These are phyloP conservation scores for Hetaerina americana DNA, from an alignment of 1,140 invertebrate species.

Conservation along the genomic window DNA sequence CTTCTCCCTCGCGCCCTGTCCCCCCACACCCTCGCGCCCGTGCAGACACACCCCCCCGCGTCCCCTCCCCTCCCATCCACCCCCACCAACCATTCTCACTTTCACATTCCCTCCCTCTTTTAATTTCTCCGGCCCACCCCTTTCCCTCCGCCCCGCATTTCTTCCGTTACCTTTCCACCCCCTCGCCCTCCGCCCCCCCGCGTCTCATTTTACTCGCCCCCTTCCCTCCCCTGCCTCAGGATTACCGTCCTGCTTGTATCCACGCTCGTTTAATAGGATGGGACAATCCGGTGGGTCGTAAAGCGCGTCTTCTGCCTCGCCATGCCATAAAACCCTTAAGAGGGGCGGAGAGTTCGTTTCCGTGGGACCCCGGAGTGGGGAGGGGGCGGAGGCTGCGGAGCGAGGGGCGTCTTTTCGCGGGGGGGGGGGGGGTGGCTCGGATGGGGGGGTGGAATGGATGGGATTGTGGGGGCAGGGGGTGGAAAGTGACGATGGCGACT, in stretches of 20 bases:
- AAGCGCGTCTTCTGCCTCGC: neutral
- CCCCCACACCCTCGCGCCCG: too few species aligned
- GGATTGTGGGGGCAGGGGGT: neutral
- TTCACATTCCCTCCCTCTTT: neutral
- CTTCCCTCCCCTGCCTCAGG: neutral
- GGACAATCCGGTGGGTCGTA: neutral
- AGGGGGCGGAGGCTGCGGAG: neutral
- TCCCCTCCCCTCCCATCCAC: neutral
- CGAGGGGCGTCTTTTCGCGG: neutral
- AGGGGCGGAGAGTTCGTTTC: neutral
- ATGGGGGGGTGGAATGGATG: neutral
- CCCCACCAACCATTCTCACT: neutral
- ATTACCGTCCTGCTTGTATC: neutral
- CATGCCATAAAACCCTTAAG: neutral
- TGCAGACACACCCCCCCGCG: neutral
- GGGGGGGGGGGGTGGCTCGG: neutral
- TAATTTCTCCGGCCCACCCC: neutral
- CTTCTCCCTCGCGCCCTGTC: too few species aligned
- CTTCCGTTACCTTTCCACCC: neutral
- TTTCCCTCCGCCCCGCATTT: neutral
- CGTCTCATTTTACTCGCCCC: neutral
- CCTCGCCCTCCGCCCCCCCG: neutral
- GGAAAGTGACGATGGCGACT: neutral
- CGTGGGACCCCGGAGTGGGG: neutral
- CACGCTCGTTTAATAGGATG: neutral